A percentile compares a stretch with the other conserved stretches of the same genome.
Evolutionary conservation across 2,888 invertebrate species (phyloP).

Genomic region (Volucella bombylans): DNA sequence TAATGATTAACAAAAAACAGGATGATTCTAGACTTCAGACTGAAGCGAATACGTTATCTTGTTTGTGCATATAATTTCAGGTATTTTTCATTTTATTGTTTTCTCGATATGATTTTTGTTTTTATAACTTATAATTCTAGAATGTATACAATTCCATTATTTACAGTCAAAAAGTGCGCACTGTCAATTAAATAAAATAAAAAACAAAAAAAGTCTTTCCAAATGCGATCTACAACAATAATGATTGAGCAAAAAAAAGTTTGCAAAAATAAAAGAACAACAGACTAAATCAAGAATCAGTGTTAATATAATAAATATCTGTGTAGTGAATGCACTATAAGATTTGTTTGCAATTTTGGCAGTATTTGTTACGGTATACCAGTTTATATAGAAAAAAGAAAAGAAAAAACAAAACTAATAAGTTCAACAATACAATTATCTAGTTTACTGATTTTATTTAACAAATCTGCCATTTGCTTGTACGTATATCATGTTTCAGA

Average conservation of each 20-base stretch:
- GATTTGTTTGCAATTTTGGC: conserved; percentile 49
- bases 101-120: conserved; percentile 24
- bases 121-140: conserved; percentile 8
- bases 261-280: conserved; percentile 9
- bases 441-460: not conserved
- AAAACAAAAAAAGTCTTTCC: not conserved
- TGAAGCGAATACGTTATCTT: too few species aligned
- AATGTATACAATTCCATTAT: conserved; percentile 50
- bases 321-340: conserved; percentile 40
- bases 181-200: conserved; percentile 27
- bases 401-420: conserved; percentile 15
- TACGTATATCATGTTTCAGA: conserved; percentile 35
- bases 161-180: conserved; percentile 48
- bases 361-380: conserved; percentile 54
- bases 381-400: conserved; percentile 6
- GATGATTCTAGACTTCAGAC: too few species aligned
- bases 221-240: not conserved
- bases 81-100: not conserved
- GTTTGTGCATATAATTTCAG: too few species aligned
- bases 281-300: not conserved
- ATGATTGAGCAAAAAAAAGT: conserved; percentile 13
- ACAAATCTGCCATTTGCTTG: conserved; percentile 41
- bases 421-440: conserved; percentile 26
- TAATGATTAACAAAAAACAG: too few species aligned
- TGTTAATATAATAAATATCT: conserved; percentile 42